These are phyloP conservation scores for Tiliacea aurago DNA, from an alignment of 2,888 invertebrate genomes.

Conservation along the genomic window DNA sequence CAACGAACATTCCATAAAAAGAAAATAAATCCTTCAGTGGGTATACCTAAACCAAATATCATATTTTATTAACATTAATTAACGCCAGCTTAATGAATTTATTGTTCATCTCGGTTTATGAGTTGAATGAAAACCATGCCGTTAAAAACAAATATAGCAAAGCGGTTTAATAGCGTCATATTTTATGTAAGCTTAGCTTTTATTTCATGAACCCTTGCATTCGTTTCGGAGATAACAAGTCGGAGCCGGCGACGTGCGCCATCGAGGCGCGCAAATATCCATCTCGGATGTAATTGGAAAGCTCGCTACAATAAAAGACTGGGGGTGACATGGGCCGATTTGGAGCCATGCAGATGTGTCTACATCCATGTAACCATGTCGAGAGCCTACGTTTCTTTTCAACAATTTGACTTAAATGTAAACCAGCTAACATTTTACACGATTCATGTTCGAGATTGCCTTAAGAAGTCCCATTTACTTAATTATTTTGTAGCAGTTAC, in stretches of 20 bases:
- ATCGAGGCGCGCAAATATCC: constrained; percentile 75
- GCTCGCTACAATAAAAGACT: constrained; percentile 81
- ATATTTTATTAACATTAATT: constrained; percentile 51
- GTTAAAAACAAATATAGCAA: constrained; percentile 58
- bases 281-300: constrained; percentile 84
- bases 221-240: constrained; percentile 76
- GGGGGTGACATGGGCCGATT: constrained; percentile 77
- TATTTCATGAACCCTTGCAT: constrained; percentile 76
- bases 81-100: constrained; percentile 60
- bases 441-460: constrained; percentile 37
- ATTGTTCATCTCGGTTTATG: constrained; percentile 59
- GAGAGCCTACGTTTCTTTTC: constrained; percentile 64
- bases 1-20: constrained; percentile 30
- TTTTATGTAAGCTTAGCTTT: constrained; percentile 67
- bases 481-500: constrained; percentile 34
- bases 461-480: constrained; percentile 44
- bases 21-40: constrained; percentile 8
- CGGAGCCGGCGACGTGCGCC: constrained; percentile 59
- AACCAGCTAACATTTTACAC: constrained; percentile 51
- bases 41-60: constrained; percentile 32
- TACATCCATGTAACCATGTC: constrained; percentile 66
- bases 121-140: constrained; percentile 47
- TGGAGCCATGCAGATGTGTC: constrained; percentile 71
- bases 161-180: constrained; percentile 56
- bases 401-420: constrained; percentile 68